Base-by-base conservation (phyloP, 2,797 vertebrate genomes). In the Gallinago nigripennis region DNA sequence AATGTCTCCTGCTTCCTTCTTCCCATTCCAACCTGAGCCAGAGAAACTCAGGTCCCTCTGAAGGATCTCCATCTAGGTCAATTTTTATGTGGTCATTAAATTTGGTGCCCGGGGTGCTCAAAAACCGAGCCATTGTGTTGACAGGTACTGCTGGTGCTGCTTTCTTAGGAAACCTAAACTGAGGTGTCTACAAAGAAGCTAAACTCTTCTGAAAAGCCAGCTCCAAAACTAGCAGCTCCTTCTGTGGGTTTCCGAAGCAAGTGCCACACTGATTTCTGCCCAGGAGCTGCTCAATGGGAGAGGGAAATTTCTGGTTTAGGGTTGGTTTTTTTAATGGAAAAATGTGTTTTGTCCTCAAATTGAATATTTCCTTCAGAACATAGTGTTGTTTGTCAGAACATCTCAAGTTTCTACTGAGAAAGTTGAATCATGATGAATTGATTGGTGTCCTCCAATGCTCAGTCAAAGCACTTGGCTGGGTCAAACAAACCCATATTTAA, bases 321-420 rank as follows among this genome's bases (percentile, higher is more conserved):
- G 0, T 30, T 30, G 35, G 0, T 15, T 75, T 73, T 73, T 82
- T 58, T 25, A 41, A 65, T 73, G 48, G 71, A 68, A 77, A 81
- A 92, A 85, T 31, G 27, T 1, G 3, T 66, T 91, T 87, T 95
- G 65, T 91, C 61, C 85, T 83, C 79, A 81, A 88, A 94, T 92
- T 82, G 87, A 96, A 71, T 50, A 61, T 94, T 92, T 94, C 92
- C 95, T 80, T 75, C 72, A 85, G 68, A 77, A 80, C 60, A 56
- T 0, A 10, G 19, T 13, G 20, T 8, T 37, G 71, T 66, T 76
- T 89, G 81, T 86, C 91, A 94, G 79, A 76, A 80, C 0, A 0
- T 77, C 89, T 94, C 82, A 57, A 33, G 50, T 92, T 94, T 94
- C 92, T 87, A 78, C 11, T 61, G 91, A 87, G 75, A 86, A 94